Evolutionary conservation across 2,888 invertebrate species (phyloP).

Genomic region (Lydus trimaculatus): DNA sequence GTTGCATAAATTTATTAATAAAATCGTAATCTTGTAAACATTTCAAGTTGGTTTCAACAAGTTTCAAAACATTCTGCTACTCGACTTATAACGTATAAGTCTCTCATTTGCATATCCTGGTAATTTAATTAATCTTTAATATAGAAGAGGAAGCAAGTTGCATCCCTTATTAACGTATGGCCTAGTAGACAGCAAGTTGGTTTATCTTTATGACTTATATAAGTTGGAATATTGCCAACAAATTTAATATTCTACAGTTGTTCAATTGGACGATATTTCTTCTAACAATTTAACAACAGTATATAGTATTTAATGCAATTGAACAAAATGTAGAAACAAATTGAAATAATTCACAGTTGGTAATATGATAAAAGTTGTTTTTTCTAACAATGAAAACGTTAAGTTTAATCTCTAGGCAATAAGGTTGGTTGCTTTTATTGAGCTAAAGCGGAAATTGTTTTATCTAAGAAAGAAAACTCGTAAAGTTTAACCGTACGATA

Average conservation of each 20-base stretch:
- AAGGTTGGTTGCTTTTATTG: background rate
- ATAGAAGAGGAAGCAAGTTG: conserved; percentile 25
- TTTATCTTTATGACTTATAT: conserved; percentile 21
- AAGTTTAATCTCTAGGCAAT: background rate
- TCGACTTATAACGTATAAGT: background rate
- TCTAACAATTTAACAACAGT: background rate
- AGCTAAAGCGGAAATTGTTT: background rate
- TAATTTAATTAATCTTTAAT: conserved; percentile 33
- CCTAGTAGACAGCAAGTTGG: conserved; percentile 12
- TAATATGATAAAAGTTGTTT: background rate
- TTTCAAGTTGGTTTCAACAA: background rate
- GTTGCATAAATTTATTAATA: background rate
- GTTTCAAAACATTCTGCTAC: background rate
- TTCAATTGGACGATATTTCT: conserved; percentile 5
- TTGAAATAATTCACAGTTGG: background rate
- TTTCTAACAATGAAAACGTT: background rate
- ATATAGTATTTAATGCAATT: background rate
- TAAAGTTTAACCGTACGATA: background rate
- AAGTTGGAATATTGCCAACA: conserved; percentile 14
- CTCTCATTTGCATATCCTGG: conserved; percentile 27
- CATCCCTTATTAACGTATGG: conserved; percentile 30
- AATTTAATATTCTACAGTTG: conserved; percentile 4
- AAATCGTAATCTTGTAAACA: background rate
- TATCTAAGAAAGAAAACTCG: background rate
- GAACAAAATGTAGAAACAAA: background rate